Evolutionary conservation across 2,888 invertebrate genomes (phyloP).

Genomic region (Limnephilus rhombicus): DNA sequence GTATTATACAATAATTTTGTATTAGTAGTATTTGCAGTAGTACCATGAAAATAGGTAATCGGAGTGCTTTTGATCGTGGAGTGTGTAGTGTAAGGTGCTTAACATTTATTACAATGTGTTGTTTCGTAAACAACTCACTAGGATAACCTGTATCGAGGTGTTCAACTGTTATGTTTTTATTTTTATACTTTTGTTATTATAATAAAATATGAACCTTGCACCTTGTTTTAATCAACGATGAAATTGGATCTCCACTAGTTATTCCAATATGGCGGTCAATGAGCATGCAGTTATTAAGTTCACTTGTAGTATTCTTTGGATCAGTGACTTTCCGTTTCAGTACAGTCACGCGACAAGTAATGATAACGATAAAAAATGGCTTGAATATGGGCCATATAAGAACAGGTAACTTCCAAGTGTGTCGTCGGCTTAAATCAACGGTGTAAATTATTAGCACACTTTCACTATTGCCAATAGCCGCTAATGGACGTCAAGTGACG

Average conservation of each 20-base stretch:
- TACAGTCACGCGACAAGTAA: not conserved
- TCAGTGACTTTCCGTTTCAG: not conserved
- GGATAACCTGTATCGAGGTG: not conserved
- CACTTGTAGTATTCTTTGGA: too few relatives aligned
- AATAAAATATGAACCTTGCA: too few relatives aligned
- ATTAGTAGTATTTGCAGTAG: too few relatives aligned
- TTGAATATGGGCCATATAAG: slow-evolving; percentile 16
- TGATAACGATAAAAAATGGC: slow-evolving; percentile 7
- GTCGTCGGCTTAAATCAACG: not conserved
- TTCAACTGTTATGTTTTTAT: not conserved
- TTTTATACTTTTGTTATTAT: too few relatives aligned
- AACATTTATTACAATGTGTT: not conserved
- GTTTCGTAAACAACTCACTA: not conserved
- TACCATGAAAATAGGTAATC: too few relatives aligned
- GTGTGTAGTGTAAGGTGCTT: not conserved
- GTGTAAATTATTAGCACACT: slow-evolving; percentile 31
- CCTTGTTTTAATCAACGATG: too few relatives aligned
- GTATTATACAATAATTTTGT: too few relatives aligned
- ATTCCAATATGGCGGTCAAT: too few relatives aligned
- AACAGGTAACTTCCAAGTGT: not conserved
- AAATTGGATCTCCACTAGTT: too few relatives aligned
- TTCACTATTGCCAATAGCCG: slow-evolving; percentile 21
- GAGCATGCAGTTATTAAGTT: too few relatives aligned
- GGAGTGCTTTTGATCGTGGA: not conserved
- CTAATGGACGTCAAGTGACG: slow-evolving; percentile 12